Conservation (phyloP, 2,797 vertebrate genomes). For the Acrocephalus scirpaceus region DNA sequence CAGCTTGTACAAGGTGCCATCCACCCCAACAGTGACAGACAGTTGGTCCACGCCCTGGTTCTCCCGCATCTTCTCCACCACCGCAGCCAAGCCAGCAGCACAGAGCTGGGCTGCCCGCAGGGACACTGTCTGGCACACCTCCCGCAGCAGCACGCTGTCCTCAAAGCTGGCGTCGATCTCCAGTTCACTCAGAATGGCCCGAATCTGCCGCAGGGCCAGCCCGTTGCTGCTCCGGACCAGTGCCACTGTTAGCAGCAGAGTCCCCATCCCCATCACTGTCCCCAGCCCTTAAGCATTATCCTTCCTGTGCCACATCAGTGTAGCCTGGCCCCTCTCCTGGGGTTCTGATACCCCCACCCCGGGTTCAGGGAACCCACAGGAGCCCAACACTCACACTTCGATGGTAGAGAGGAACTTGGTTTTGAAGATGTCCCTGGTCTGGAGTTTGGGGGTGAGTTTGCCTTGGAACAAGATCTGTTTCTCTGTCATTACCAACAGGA, state of each 20-base stretch:
- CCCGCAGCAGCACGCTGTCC: constrained; percentile 71
- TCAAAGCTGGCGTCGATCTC: constrained; percentile 67
- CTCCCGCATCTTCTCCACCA: constrained; percentile 80
- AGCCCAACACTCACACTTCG: constrained; percentile 64
- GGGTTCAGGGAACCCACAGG: accelerated
- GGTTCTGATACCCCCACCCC: not conserved
- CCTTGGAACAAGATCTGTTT: constrained; percentile 70
- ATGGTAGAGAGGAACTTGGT: constrained; percentile 79
- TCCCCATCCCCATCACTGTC: not conserved
- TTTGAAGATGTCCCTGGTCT: constrained; percentile 73
- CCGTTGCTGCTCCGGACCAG: constrained; percentile 43
- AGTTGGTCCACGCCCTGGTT: constrained; percentile 60
- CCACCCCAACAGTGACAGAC: constrained; percentile 72
- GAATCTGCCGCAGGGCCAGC: constrained; percentile 66
- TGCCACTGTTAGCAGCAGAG: not conserved
- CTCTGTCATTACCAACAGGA: constrained; percentile 71
- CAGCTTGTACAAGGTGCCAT: constrained; percentile 79
- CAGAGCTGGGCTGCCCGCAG: constrained; percentile 75
- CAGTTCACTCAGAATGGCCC: constrained; percentile 61
- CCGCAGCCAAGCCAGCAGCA: constrained; percentile 72
- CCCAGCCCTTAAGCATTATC: not conserved
- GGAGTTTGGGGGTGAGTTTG: constrained; percentile 50
- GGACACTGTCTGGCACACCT: constrained; percentile 76
- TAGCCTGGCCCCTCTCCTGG: not conserved
- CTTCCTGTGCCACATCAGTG: accelerated